Evolutionary conservation across 35 echinoderm and acorn worm species (phyloP), one percentile per base, ranked within the genome.

Genomic region (Amphiura filiformis): DNA sequence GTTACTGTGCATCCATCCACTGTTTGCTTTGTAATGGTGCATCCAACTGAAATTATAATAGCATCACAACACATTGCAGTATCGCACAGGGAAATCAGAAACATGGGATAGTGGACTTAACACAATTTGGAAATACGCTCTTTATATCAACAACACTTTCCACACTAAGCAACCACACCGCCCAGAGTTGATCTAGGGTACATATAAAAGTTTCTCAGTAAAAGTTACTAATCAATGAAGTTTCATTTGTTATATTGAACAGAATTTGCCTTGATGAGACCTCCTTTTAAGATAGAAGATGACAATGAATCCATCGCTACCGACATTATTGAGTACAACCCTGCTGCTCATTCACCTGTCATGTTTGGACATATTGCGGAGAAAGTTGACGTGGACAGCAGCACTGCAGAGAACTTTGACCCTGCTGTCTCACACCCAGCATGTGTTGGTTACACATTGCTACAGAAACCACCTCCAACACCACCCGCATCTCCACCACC

Each of bases 211-310:
- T n/a, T n/a, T n/a, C n/a, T n/a, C n/a, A n/a, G n/a, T n/a, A n/a
- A n/a, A n/a, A n/a, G n/a, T n/a, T n/a, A n/a, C n/a, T n/a, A n/a
- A n/a, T n/a, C n/a, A n/a, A n/a, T n/a, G n/a, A n/a, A 52, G 61
- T 81, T 81, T 39, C 1, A 20, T 37, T 13, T 38, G 23, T 14
- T 37, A 39, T 80, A 37, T 80, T 80, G 7, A 26, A 23, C 87
- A 98, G 96, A 98, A 61, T 98, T 98, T 94, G 92, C 96, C 5
- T 80, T 90, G 56, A 91, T 84, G 87, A 83, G 93, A 76, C 96
- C 96, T 56, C 96, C 96, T 37, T 98, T 98, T 79, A 76, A 88
- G 14, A 34, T 77, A 26, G 93, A 97, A 32, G 95, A 98, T 89
- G 96, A 98, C 38, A 75, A 80, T 81, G 93, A 81, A 52, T 99